Evolutionary conservation across 2,888 invertebrate species (phyloP).

Genomic region (Papilio elwesi): DNA sequence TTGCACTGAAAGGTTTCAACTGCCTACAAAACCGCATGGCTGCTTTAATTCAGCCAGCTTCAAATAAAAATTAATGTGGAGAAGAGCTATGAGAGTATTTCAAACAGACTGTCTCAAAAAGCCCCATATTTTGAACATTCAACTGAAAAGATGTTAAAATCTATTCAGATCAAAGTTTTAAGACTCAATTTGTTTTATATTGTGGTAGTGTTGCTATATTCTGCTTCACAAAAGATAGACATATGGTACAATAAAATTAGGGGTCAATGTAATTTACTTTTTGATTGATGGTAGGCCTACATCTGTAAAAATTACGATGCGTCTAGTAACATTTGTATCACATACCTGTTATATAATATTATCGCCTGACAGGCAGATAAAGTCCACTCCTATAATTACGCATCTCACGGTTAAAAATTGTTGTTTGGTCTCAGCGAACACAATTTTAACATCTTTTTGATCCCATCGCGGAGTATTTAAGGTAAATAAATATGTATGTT

Average conservation of each 20-base stretch:
- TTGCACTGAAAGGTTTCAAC: conserved; percentile 38
- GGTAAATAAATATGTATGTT: no score
- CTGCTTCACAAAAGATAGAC: neutral
- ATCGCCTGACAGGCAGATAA: no score
- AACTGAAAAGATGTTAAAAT: conserved; percentile 14
- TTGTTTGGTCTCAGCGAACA: no score
- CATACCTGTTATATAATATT: no score
- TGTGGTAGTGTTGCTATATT: neutral
- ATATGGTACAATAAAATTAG: neutral
- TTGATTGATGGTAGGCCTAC: no score
- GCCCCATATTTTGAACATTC: conserved; percentile 25
- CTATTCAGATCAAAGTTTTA: conserved; percentile 12
- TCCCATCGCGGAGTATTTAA: no score
- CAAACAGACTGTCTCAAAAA: conserved; percentile 33
- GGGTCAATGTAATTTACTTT: no score
- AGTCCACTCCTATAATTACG: no score
- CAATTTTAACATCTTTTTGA: no score
- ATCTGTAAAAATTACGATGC: no score
- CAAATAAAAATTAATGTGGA: conserved; percentile 23
- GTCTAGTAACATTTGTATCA: no score
- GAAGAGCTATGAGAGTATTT: conserved; percentile 35
- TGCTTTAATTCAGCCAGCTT: conserved; percentile 38
- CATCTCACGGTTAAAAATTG: no score
- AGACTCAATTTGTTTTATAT: neutral
- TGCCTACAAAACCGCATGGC: conserved; percentile 38